Base-by-base conservation (phyloP, 2,888 invertebrate species). In the Nemoura dubitans region DNA sequence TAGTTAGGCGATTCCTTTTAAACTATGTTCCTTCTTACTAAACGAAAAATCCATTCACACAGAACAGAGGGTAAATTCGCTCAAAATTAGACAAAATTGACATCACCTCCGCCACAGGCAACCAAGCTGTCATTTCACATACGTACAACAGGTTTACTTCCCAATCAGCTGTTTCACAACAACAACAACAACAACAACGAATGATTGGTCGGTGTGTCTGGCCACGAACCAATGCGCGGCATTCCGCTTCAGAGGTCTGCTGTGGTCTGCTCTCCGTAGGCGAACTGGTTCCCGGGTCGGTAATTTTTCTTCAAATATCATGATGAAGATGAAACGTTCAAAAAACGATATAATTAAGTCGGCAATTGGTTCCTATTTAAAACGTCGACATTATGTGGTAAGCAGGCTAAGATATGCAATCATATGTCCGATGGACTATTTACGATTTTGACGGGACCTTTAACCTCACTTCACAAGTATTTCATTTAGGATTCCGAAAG, bases 371-470 rank as follows among this genome's bases (percentile, higher is more conserved):
- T 94, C 94, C 88, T 95, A 95, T 92, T 92, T 95, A 90, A 94
- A 95, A 91, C 93, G 94, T 87, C 93, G 95, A 85, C 95, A 95
- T 90, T 95, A 95, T 91, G 94, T 94, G 89, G 94, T 94, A 91
- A 81, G 3, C 29, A 30, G 3, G 5, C 30, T 81, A 80, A 1
- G 5, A 21, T 76, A 28, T 5, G 0, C 27, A 28, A 5, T 80
- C 6, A 2, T 80, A 27, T 28, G 5, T 7, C 28, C 80, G 1
- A 27, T 80, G n/a, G n/a, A n/a, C n/a, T n/a, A n/a, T 16, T 80
- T 25, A 7, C 76, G n/a, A 7, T 21, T 6, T 29, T 21, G 36
- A 21, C 10, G 82, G 0, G 2, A 6, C n/a, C 3, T 21, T 25
- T 43, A 42, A 83, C 77, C 36, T 86, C 85, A 87, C 87, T 30